Conservation (phyloP, 2,797 vertebrate species). For the Chloroceryle amazona region DNA sequence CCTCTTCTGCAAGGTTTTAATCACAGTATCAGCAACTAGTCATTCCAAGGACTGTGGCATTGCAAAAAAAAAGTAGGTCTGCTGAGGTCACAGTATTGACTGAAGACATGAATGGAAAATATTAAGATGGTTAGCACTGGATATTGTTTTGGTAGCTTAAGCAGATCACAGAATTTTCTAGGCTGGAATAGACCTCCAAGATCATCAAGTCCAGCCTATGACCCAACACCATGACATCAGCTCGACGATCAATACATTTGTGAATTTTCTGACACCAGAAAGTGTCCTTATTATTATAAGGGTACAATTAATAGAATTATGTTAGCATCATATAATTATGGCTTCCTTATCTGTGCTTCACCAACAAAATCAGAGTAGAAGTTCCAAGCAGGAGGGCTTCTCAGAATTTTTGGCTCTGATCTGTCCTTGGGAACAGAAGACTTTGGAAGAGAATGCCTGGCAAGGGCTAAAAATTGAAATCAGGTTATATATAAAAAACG, state of each 20-base stretch:
- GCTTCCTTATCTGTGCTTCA: neutral
- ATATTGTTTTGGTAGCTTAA: neutral
- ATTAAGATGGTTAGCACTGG: neutral
- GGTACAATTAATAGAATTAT: neutral
- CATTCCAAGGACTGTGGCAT: neutral
- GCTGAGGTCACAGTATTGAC: neutral
- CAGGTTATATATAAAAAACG: neutral
- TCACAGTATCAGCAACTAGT: neutral
- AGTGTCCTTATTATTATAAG: neutral
- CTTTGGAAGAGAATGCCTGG: neutral
- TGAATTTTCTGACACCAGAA: neutral
- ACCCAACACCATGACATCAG: too few species aligned
- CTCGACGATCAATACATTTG: neutral
- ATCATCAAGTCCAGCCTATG: too few species aligned
- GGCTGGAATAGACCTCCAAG: too few species aligned
- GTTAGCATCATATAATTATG: neutral
- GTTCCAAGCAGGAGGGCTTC: neutral
- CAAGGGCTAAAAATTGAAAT: neutral
- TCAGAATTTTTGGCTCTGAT: neutral
- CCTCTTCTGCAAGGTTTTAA: neutral
- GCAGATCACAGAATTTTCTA: neutral
- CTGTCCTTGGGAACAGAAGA: neutral
- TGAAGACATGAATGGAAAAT: neutral
- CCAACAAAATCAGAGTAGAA: neutral
- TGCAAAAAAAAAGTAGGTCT: neutral